These are phyloP conservation scores for Porites evermanni DNA, from an alignment of 92 coral and sea anemone species.

Conservation along the genomic window DNA sequence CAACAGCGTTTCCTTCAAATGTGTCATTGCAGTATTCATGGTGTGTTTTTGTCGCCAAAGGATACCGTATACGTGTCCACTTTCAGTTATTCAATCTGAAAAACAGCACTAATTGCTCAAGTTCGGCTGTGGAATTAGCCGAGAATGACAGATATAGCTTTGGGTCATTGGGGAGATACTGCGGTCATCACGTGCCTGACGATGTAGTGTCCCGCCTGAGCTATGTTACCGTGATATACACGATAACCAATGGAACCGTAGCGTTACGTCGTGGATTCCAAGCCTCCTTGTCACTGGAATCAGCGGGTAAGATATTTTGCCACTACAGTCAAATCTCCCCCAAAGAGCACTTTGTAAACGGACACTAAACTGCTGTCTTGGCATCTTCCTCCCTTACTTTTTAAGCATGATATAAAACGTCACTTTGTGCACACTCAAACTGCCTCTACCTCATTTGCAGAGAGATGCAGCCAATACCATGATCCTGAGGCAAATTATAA, in stretches of 20 bases:
- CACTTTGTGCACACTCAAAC: neutral
- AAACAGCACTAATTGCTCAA: slow-evolving; percentile 32
- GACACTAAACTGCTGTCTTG: no score
- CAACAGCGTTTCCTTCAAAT: slow-evolving; percentile 20
- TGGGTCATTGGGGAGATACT: slow-evolving; percentile 12
- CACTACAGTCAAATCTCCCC: no score
- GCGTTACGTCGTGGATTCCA: slow-evolving; percentile 22
- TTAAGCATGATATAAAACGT: neutral
- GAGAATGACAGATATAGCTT: neutral
- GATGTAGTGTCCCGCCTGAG: slow-evolving; percentile 29
- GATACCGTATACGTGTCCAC: slow-evolving; percentile 30
- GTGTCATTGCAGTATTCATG: slow-evolving; percentile 51
- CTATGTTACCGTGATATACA: slow-evolving; percentile 27
- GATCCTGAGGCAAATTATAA: slow-evolving; percentile 34
- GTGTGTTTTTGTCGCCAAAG: slow-evolving; percentile 32
- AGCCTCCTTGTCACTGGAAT: slow-evolving; percentile 20
- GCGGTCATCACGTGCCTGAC: slow-evolving; percentile 23
- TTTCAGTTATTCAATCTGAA: slow-evolving; percentile 16
- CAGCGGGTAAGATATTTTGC: slow-evolving; percentile 9
- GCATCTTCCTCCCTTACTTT: no score
- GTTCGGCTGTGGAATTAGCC: slow-evolving; percentile 16
- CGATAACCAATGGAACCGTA: slow-evolving; percentile 1
- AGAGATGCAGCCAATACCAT: slow-evolving; percentile 3
- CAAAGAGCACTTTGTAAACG: no score
- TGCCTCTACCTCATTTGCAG: neutral